Evolutionary conservation across 1,140 invertebrate genomes (phyloP), one percentile per base, ranked within the genome.

Genomic region (Brachionus rubens): DNA sequence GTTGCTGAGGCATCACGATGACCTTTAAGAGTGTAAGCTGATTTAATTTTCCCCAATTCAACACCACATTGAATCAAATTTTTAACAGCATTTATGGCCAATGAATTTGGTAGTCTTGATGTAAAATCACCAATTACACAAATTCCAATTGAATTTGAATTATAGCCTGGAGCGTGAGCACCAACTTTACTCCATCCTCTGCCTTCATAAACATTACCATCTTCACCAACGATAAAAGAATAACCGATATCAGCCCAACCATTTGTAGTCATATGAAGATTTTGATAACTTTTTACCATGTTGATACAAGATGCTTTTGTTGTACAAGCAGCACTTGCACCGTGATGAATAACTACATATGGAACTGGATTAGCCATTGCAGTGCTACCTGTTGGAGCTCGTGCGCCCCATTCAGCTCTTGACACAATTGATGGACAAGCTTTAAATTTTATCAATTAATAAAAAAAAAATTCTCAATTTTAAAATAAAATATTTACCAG

Each of bases 251-350:
- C 79, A 75, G 50, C 33, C 78, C 78, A 79, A 26, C 75, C 83
- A n/a, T 84, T 85, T 33, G 81, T 83, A 65, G 88, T 84, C 48
- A 91, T 89, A 80, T 91, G 90, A 79, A 88, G 91, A n/a, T 83
- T 87, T 82, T 92, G 91, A 21, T 90, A 89, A 1, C 84, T 75
- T 28, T 56, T 67, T 50, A 78, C 77, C 47, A 79, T 54, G 6
- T 47, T 67, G 0, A 54, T 76, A 36, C 81, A 82, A 2, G 56
- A 47, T 3, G 67, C 50, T 16, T 77, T 48, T 16, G 77, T 78
- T 16, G 16, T 72, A 72, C 80, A 82, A 7, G 65, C 62, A n/a
- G 16, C 47, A 33, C 76, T 78, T 0, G 77, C 79, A 14, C 81
- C 81, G 62, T 84, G 83, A 76, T 84, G 83, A 30, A 84, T 81